These are phyloP conservation scores for Oxyruncus cristatus DNA, from an alignment of 2,113 vertebrate genomes.

Conservation along the genomic window DNA sequence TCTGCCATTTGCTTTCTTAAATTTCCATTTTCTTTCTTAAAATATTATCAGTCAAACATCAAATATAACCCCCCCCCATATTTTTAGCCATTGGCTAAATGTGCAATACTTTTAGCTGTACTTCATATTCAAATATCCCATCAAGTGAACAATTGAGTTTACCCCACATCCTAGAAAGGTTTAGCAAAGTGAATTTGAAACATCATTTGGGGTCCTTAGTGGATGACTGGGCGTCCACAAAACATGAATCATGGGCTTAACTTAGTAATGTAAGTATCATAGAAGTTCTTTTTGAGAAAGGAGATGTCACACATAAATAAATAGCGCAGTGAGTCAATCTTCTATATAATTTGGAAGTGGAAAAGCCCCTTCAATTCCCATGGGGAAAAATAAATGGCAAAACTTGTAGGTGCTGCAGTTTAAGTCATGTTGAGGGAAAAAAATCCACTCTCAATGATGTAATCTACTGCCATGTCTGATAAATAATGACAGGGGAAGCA, in stretches of 20 bases:
- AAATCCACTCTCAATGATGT: slow-evolving; percentile 13
- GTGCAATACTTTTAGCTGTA: not conserved
- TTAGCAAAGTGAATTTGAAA: not conserved
- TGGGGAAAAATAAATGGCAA: not conserved
- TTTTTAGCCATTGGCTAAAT: not conserved
- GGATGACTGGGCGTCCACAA: not conserved
- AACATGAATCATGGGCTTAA: not conserved
- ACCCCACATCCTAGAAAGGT: not conserved
- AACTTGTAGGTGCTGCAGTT: not conserved
- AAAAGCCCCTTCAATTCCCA: not conserved
- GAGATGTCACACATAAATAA: not conserved
- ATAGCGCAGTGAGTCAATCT: not conserved
- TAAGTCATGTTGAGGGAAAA: slow-evolving; percentile 2
- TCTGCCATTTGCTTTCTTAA: not conserved
- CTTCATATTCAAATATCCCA: not conserved
- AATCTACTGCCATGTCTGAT: slow-evolving; percentile 6
- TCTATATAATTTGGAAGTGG: not conserved
- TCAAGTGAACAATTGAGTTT: not conserved
- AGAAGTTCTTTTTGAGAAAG: not conserved
- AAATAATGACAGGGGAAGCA: slow-evolving; percentile 11
- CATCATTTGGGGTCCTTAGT: not conserved
- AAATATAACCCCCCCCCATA: too few species aligned
- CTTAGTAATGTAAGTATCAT: not conserved
- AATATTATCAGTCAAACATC: not conserved
- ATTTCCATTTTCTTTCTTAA: not conserved